phyloP scores from a whole-genome alignment of 2,888 invertebrate genomes.

The Tinea trinotella region DNA sequence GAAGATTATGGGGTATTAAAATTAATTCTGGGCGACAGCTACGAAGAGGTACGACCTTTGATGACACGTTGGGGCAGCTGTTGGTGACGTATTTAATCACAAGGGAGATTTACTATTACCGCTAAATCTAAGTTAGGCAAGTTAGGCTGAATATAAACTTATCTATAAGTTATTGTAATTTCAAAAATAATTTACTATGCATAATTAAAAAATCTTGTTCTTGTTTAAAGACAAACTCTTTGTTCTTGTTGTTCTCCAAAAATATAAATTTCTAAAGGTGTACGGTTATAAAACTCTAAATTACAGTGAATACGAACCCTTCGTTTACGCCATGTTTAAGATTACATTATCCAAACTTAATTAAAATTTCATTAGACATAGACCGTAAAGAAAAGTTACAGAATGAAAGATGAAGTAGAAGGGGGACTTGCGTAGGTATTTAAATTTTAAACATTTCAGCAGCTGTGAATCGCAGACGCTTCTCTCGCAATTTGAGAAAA shows the following conservation, averaged over 20 bases:
- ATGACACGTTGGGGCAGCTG: conserved; percentile 7
- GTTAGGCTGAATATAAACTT: too few species aligned
- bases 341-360: conserved; percentile 4
- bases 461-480: conserved; percentile 28
- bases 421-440: conserved; percentile 23
- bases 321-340: neutral
- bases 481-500: conserved; percentile 32
- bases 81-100: neutral
- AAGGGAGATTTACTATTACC: conserved; percentile 18
- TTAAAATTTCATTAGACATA: conserved; percentile 16
- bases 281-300: too few species aligned
- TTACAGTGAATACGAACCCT: neutral
- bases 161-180: too few species aligned
- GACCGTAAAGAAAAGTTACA: conserved; percentile 17
- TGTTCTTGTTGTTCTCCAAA: too few species aligned
- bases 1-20: conserved; percentile 22
- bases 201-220: too few species aligned
- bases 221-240: too few species aligned
- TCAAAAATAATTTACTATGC: too few species aligned
- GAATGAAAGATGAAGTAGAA: conserved; percentile 1
- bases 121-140: neutral
- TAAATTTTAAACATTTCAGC: conserved; percentile 33
- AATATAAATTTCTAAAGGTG: too few species aligned
- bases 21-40: conserved; percentile 37
- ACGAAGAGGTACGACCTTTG: neutral